Evolutionary conservation across 23 tunicate species (phyloP), one percentile per base, ranked within the genome.

Genomic region (Diplosoma virens): DNA sequence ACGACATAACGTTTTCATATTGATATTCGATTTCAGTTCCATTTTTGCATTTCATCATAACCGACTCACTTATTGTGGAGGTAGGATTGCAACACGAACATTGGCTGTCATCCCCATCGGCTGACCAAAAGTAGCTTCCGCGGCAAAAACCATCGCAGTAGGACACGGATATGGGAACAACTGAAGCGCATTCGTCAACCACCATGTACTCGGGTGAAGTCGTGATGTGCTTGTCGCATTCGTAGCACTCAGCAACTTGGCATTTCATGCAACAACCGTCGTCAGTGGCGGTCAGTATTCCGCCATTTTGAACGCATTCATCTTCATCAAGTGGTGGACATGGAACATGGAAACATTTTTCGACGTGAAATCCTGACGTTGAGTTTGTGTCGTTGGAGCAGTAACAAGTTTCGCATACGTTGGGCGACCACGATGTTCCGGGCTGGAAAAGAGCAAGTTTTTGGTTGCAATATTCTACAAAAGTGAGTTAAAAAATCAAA

Each of bases 61-160:
- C 80, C 1, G 25, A 36, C 0, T 66, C 41, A 26, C 31, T 92
- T 21, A 55, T 64, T 3, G 85, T 61, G 2, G 92, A 47, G 11
- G 97, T 79, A 0, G 97, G 97, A 20, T 92, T 81, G 63, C 97
- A 92, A 37, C 91, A 81, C 0, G 97, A 85, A 79, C 97, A 92
- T 26, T 73, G 73, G 86, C 63, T 87, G 5, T 77, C 56, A 17
- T 77, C 86, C 4, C 31, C 48, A 14, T 71, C 84, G 3, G 56
- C 14, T 0, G 97, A 69, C 87, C 84, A 92, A 26, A 85, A 79
- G 59, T 59, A 84, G 24, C 78, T 67, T 29, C 97, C 89, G 16
- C 92, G 60, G 58, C 97, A 92, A 36, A 75, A 92, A 30, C 97
- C 97, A 52, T 85, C 97, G 36, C 97, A 92, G 46, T 85, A 92